Percentiles rank a stretch among this genome's conserved stretches.
Evolutionary conservation across 2,113 vertebrate species (phyloP).

Genomic region (Peromyscus maniculatus): DNA sequence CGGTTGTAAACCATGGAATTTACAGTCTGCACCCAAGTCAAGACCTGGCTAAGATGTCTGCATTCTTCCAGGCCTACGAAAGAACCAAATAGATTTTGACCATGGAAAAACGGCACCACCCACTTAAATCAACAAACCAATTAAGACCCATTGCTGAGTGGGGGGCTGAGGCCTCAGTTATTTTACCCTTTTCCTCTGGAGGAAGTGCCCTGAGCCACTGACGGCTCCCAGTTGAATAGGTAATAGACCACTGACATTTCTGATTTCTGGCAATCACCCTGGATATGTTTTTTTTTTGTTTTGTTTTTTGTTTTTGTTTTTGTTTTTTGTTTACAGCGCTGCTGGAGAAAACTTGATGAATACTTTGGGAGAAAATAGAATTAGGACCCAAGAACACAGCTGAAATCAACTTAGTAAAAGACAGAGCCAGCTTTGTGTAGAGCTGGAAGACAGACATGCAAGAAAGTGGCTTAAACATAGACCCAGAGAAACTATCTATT

Average conservation of each 20-base stretch:
- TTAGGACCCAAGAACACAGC: conserved; percentile 74
- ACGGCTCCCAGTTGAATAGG: conserved; percentile 79
- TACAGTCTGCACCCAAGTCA: not conserved
- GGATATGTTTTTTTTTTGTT: conserved; percentile 77
- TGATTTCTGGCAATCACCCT: conserved; percentile 85
- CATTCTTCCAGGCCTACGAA: conserved; percentile 50
- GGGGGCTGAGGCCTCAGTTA: conserved; percentile 82
- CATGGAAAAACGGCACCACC: conserved; percentile 67
- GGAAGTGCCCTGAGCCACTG: conserved; percentile 86
- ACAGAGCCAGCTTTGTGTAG: conserved; percentile 77
- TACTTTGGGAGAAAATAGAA: conserved; percentile 82
- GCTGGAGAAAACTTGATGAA: conserved; percentile 82
- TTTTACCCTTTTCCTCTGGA: conserved; percentile 84
- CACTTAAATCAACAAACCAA: conserved; percentile 84
- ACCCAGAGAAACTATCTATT: conserved; percentile 74
- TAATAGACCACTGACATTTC: conserved; percentile 87
- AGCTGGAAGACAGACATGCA: conserved; percentile 74
- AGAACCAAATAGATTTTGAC: conserved; percentile 83
- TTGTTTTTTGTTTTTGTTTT: conserved; percentile 64
- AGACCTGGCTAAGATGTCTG: conserved; percentile 23
- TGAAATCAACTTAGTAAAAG: conserved; percentile 83
- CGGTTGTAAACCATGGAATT: not conserved
- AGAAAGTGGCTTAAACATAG: conserved; percentile 68
- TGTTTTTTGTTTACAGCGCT: conserved; percentile 82
- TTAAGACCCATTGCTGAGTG: conserved; percentile 75